phyloP scores from a whole-genome alignment of 1,140 invertebrate species.

The Plodia interpunctella region DNA sequence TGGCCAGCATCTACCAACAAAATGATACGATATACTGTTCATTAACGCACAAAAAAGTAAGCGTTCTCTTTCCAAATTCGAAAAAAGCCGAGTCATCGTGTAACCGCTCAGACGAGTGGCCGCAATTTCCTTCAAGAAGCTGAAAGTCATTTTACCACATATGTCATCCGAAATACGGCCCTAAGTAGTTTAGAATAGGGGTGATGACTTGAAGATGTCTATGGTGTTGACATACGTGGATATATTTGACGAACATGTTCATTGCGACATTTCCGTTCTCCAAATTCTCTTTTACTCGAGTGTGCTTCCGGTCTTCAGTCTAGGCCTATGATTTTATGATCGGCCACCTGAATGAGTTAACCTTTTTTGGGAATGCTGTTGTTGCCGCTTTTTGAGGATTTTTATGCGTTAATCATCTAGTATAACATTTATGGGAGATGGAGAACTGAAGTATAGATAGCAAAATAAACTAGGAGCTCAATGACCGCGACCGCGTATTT shows the following conservation, averaged over 20 bases:
- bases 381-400: no score
- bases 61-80: slow-evolving; percentile 13
- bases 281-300: no score
- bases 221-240: slow-evolving; percentile 33
- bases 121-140: slow-evolving; percentile 59
- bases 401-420: no score
- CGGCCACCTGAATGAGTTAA: no score
- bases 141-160: slow-evolving; percentile 59
- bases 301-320: no score
- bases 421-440: no score
- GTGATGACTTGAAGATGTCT: slow-evolving; percentile 35
- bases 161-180: slow-evolving; percentile 52
- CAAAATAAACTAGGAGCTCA: no score
- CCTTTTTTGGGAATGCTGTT: no score
- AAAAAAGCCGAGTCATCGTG: slow-evolving; percentile 56
- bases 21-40: not conserved
- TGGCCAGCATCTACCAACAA: not conserved
- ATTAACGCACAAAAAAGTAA: not conserved
- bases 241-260: slow-evolving; percentile 20
- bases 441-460: no score
- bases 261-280: no score
- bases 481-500: no score
- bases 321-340: no score
- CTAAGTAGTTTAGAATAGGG: slow-evolving; percentile 46
- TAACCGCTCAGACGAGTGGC: slow-evolving; percentile 54